These are phyloP conservation scores for Laspeyria flexula DNA, from an alignment of 2,888 invertebrate species.

Conservation along the genomic window DNA sequence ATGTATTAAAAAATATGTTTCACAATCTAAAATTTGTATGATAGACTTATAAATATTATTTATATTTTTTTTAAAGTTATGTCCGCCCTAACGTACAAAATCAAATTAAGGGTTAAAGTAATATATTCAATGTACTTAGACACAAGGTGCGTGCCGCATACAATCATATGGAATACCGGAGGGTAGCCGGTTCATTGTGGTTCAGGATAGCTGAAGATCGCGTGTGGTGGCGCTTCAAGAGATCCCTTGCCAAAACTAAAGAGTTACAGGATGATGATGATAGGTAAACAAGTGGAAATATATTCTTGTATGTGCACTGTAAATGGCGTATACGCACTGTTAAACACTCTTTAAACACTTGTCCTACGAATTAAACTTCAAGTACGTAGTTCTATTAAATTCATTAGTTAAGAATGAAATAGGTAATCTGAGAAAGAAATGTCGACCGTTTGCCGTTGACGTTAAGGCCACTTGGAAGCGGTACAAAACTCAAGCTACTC, in stretches of 20 bases:
- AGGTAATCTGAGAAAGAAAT: too few species aligned
- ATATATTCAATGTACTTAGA: constrained; percentile 22
- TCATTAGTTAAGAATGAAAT: too few species aligned
- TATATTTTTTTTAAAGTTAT: too few species aligned
- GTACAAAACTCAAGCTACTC: too few species aligned
- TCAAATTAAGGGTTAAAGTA: neutral
- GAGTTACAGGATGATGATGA: constrained; percentile 45
- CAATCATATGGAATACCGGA: constrained; percentile 35
- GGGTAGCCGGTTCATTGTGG: constrained; percentile 44
- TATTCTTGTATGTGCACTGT: constrained; percentile 46
- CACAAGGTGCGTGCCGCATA: constrained; percentile 42
- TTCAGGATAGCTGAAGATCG: constrained; percentile 39
- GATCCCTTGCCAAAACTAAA: constrained; percentile 36
- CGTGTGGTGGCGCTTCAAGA: constrained; percentile 44
- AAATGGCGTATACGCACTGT: constrained; percentile 40
- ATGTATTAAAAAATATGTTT: too few species aligned
- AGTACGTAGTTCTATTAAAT: too few species aligned
- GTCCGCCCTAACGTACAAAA: too few species aligned
- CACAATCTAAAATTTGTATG: too few species aligned
- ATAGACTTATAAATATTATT: too few species aligned
- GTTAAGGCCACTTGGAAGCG: too few species aligned
- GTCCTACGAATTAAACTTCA: constrained; percentile 1
- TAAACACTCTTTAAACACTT: constrained; percentile 25
- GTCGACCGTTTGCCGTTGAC: too few species aligned
- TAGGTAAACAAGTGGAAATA: constrained; percentile 27